Base-by-base conservation (phyloP, 2,888 invertebrate genomes). In the Pantelozetes paolii region DNA sequence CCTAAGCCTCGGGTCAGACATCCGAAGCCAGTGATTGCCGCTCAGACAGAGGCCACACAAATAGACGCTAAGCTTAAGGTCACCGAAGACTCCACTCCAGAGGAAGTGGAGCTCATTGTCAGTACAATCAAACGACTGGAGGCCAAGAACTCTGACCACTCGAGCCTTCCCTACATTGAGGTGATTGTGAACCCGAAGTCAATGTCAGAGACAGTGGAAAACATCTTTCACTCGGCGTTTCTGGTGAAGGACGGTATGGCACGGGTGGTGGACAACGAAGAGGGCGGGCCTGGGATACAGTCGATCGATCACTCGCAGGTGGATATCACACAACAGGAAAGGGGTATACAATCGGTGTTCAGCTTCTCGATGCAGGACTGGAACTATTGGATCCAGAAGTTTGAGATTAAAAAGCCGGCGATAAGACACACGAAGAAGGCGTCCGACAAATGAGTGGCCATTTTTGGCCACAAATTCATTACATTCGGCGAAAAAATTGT, bases 191-290 rank as follows among this genome's bases (percentile, higher is more conserved):
- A 67, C 18, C 67, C 67, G 42, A 40, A 67, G 11, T 67, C 67
- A 3, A 42, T 67, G 13, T 2, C 67, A 36, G 67, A 67, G 13
- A 67, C 67, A 1, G 67, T 67, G 2, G 67, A 67, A 67, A 67
- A 67, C 40, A 42, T 67, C n/a, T 67, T 67, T 36, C 67, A 67
- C n/a, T 67, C 67, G 42, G 42, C 67, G 15, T 67, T 67, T 42
- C 42, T 67, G n/a, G 40, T 67, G 2, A 67, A 67, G 32, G 67
- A 67, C 40, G 67, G 67, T 8, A 13, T 67, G 67, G 40, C 40
- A 5, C 40, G 42, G 2, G 9, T 67, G 2, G 18, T 3, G 6
- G 23, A 15, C 67, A 23, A 36, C 40, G 67, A 67, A 23, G 62
- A 62, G n/a, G 67, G 30, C 67, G 67, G 67, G 20, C 67, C 67